phyloP scores from a whole-genome alignment of 2,113 vertebrate genomes.

The Oncorhynchus keta region DNA sequence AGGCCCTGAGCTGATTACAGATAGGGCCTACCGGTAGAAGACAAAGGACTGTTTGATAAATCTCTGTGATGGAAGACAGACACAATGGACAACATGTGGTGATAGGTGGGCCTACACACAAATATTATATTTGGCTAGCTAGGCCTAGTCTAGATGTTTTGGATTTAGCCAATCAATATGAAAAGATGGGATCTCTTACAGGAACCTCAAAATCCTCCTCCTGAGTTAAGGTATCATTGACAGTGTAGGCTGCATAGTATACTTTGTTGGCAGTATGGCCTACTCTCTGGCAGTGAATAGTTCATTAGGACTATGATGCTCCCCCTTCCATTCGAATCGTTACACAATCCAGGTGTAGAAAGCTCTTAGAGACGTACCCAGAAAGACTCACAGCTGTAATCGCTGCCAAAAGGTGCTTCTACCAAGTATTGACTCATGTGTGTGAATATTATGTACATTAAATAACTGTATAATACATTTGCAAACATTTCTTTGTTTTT shows the following conservation, averaged over 20 bases:
- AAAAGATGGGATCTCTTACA: not conserved
- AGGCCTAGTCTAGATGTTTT: not conserved
- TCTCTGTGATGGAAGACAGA: not conserved
- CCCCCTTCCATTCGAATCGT: not conserved
- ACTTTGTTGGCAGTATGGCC: not conserved
- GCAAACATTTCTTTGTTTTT: too few relatives aligned
- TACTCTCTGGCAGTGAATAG: not conserved
- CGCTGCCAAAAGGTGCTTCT: too few relatives aligned
- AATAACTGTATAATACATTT: too few relatives aligned
- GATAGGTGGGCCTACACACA: too few relatives aligned
- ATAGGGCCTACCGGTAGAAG: not conserved
- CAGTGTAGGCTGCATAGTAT: not conserved
- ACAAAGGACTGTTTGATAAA: not conserved
- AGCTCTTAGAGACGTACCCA: too few relatives aligned
- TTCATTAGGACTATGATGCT: not conserved
- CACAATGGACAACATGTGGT: not conserved
- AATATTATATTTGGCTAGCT: not conserved
- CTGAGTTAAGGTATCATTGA: not conserved
- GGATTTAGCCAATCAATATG: not conserved
- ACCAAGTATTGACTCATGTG: too few relatives aligned
- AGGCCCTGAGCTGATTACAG: constrained; percentile 13
- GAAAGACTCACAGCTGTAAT: too few relatives aligned
- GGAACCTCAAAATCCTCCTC: not conserved
- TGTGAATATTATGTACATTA: too few relatives aligned
- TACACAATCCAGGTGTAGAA: not conserved